These are phyloP conservation scores for Tricholauxania praeusta DNA, from an alignment of 2,888 invertebrate genomes.

Conservation along the genomic window DNA sequence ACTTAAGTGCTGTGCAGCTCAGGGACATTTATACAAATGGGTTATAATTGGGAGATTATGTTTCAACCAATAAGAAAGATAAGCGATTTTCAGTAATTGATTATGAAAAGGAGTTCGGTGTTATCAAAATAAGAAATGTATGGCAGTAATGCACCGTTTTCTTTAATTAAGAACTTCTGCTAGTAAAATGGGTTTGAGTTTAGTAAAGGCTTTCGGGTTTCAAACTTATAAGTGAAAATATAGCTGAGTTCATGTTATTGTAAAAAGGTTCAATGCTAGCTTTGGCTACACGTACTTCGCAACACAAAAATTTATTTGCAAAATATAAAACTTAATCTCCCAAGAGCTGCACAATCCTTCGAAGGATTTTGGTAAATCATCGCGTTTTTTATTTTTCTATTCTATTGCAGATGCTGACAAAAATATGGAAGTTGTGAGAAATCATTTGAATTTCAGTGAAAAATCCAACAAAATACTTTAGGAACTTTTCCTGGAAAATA, in stretches of 20 bases:
- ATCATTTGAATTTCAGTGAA: too few relatives aligned
- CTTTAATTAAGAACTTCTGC: too few relatives aligned
- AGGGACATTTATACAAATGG: not conserved
- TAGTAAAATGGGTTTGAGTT: too few relatives aligned
- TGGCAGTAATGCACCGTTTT: too few relatives aligned
- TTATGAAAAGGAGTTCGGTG: not conserved
- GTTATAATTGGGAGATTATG: slow-evolving; percentile 28
- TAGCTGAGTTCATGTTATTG: too few relatives aligned
- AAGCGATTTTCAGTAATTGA: slow-evolving; percentile 30
- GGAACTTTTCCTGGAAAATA: not conserved
- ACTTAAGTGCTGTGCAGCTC: slow-evolving; percentile 45
- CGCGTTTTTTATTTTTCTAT: slow-evolving; percentile 55
- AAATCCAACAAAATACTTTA: not conserved
- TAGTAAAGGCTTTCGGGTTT: too few relatives aligned
- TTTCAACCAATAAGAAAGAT: slow-evolving; percentile 11
- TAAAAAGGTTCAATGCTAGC: too few relatives aligned
- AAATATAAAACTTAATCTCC: slow-evolving; percentile 11
- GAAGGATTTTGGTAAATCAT: slow-evolving; percentile 54
- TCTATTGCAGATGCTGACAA: slow-evolving; percentile 50
- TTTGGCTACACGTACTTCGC: too few relatives aligned
- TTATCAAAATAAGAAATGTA: not conserved
- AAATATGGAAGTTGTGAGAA: slow-evolving; percentile 48
- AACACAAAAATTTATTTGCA: too few relatives aligned
- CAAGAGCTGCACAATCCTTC: slow-evolving; percentile 50
- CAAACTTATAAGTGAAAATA: too few relatives aligned